Percentiles rank a stretch among this genome's conserved stretches.
These are phyloP conservation scores for Trichogramma evanescens DNA, from an alignment of 2,888 invertebrate species.

Conservation along the genomic window DNA sequence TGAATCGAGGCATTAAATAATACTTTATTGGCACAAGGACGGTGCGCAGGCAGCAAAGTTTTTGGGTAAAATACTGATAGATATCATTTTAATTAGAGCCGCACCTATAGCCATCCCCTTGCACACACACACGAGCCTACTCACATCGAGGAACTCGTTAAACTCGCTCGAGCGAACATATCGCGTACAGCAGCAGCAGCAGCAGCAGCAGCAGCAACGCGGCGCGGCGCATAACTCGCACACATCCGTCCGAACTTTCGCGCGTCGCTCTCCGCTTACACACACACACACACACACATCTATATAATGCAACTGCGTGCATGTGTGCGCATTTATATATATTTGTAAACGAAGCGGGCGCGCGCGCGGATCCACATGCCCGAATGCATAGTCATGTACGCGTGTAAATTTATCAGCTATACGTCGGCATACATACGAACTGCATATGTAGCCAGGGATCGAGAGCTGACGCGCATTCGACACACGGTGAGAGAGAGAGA, in stretches of 20 bases:
- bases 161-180: conserved; percentile 12
- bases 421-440: no score
- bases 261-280: conserved; percentile 11
- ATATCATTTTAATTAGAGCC: conserved; percentile 17
- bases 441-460: no score
- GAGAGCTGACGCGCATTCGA: no score
- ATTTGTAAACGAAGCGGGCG: no score
- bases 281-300: conserved; percentile 22
- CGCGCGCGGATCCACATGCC: no score
- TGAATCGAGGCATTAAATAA: no score
- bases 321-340: no score
- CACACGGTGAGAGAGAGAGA: background rate
- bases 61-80: conserved; percentile 8
- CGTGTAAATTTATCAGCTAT: no score
- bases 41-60: no score
- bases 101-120: no score
- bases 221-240: background rate
- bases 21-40: no score
- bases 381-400: no score
- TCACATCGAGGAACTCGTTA: conserved; percentile 11
- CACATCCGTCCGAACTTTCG: background rate
- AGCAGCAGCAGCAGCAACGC: conserved; percentile 1
- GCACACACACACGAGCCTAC: background rate
- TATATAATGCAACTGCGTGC: conserved; percentile 13
- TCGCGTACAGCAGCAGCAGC: conserved; percentile 12